phyloP scores from a whole-genome alignment of 1,140 invertebrate genomes.

The Papilio polytes region DNA sequence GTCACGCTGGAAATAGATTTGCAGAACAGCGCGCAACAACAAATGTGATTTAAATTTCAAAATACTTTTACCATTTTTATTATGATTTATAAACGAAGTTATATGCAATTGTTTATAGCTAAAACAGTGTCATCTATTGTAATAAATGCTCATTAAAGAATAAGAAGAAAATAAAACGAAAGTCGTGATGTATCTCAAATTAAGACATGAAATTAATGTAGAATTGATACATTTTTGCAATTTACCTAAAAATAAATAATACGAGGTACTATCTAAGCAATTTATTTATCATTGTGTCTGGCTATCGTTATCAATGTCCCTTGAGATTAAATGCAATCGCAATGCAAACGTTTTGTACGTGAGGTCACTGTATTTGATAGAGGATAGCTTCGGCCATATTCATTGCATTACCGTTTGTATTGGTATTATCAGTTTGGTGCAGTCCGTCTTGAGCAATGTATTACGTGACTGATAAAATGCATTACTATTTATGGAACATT shows the following conservation, averaged over 20 bases:
- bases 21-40: constrained; percentile 8
- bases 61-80: background rate
- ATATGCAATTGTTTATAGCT: background rate
- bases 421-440: constrained; percentile 7
- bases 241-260: background rate
- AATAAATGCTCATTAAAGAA: background rate
- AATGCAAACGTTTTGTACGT: constrained; percentile 18
- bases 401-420: background rate
- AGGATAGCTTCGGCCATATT: background rate
- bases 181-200: background rate
- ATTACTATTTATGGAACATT: constrained; percentile 5
- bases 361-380: background rate
- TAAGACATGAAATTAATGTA: background rate
- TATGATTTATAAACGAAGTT: background rate
- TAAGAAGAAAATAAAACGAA: background rate
- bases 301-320: constrained; percentile 7
- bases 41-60: constrained; percentile 14
- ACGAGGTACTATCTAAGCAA: background rate
- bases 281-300: background rate
- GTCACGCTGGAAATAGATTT: constrained; percentile 31
- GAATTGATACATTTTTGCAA: background rate
- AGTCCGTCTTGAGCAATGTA: constrained; percentile 16
- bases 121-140: no score
- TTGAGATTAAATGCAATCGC: constrained; percentile 15
- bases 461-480: constrained; percentile 17